Evolutionary conservation across 2,797 vertebrate genomes (phyloP).

Genomic region (Cynodonichthys magdalenae): DNA sequence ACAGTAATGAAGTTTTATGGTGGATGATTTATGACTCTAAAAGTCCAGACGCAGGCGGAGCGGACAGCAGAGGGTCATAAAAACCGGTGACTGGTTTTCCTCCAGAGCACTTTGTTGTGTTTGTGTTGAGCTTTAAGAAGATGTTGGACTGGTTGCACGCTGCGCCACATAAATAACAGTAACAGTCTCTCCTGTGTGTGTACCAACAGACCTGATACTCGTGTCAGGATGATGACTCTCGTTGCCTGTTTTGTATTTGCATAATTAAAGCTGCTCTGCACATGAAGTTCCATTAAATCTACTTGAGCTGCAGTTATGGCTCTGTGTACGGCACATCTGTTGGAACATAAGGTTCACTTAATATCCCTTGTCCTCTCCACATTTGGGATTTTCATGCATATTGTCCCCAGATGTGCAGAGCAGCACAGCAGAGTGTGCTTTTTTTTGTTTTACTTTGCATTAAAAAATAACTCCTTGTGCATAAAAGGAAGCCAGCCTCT

Average conservation of each 20-base stretch:
- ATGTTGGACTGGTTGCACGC: not conserved
- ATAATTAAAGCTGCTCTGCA: slow-evolving; percentile 39
- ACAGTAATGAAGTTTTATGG: not conserved
- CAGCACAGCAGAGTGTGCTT: slow-evolving; percentile 39
- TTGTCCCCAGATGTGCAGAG: slow-evolving; percentile 52
- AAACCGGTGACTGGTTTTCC: slow-evolving; percentile 1
- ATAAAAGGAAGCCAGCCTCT: slow-evolving; percentile 1
- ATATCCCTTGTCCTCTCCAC: slow-evolving; percentile 37
- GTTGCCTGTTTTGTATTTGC: slow-evolving; percentile 31
- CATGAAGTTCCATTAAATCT: slow-evolving; percentile 51
- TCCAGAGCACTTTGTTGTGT: not conserved
- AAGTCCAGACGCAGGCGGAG: not conserved
- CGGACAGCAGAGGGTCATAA: not conserved
- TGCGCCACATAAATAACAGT: not conserved
- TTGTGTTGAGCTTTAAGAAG: not conserved
- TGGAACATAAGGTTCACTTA: slow-evolving; percentile 50
- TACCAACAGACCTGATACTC: not conserved
- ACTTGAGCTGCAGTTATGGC: slow-evolving; percentile 42
- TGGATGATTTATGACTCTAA: slow-evolving; percentile 1
- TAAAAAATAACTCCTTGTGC: slow-evolving; percentile 18
- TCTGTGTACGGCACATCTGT: slow-evolving; percentile 47
- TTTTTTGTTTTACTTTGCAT: slow-evolving; percentile 10
- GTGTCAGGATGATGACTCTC: slow-evolving; percentile 10
- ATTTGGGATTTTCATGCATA: slow-evolving; percentile 45
- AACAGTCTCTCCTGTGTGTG: not conserved